Percentiles rank a stretch among this genome's conserved stretches.
Conservation (phyloP, 2,113 vertebrate species). For the Caretta caretta region DNA sequence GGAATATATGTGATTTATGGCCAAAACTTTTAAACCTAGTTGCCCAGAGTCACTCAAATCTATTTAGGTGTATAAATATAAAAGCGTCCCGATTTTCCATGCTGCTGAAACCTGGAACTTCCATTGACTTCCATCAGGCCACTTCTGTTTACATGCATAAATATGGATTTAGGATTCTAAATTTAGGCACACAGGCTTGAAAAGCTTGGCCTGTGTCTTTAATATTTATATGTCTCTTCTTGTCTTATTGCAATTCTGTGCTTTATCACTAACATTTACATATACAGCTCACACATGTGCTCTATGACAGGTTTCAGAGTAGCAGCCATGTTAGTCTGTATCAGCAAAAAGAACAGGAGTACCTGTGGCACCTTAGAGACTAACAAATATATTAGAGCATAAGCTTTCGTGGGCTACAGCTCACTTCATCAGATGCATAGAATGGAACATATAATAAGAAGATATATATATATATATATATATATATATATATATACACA, state of each 20-base stretch:
- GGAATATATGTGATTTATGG: constrained; percentile 1
- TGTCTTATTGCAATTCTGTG: background rate
- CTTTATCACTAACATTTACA: too few species aligned
- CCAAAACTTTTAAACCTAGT: background rate
- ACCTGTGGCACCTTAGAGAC: too few species aligned
- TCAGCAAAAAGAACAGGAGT: too few species aligned
- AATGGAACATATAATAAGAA: too few species aligned
- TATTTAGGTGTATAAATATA: background rate
- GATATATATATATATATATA: too few species aligned
- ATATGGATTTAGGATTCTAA: background rate
- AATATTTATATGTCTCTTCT: background rate
- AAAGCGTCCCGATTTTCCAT: background rate
- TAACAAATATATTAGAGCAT: too few species aligned
- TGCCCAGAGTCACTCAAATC: background rate
- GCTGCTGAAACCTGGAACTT: background rate
- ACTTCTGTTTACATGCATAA: background rate
- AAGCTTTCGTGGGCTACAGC: too few species aligned
- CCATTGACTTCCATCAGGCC: background rate
- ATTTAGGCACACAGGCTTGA: background rate
- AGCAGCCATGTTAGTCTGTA: too few species aligned
- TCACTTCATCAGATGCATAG: too few species aligned
- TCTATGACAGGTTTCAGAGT: too few species aligned
- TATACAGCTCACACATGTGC: too few species aligned
- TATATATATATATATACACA: too few species aligned
- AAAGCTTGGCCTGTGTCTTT: background rate